Evolutionary conservation across 2,113 vertebrate species (phyloP), one percentile per base, ranked within the genome.

Genomic region (Hydropotes inermis): DNA sequence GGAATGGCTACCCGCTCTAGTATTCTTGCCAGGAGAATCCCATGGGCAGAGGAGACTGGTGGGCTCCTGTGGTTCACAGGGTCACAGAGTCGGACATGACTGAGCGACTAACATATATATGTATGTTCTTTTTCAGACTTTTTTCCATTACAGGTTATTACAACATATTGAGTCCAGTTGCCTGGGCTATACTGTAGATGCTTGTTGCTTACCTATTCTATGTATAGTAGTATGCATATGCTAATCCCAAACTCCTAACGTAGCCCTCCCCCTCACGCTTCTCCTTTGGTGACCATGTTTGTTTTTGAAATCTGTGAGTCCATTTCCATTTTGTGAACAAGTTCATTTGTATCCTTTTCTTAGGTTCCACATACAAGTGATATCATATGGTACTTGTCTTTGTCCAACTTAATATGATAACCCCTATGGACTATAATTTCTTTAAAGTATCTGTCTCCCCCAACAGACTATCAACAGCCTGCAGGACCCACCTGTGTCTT

Each of bases 91-190:
- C 5, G 0, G 67, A 70, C n/a, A 39, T 70, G 67, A 39, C n/a
- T 70, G n/a, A 70, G 67, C 0, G 2, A 39, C n/a, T 3, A 39
- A 12, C 0, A 10, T 43, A 76, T 43, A 27, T 43, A 27, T 14
- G 12, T 43, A 43, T 7, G 70, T 54, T 1, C 50, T 82, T 54
- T 82, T 14, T 54, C 33, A n/a, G 50, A 54, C 33, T 36, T 50
- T 13, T 82, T 54, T 54, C 30, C 79, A n/a, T 82, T 52, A n/a
- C 30, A n/a, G 17, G 17, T n/a, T 36, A 54, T 82, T 82, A 23
- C 19, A 23, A n/a, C 47, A n/a, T 82, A 81, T 7, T 82, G 47
- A 14, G 6, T 8, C 14, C 12, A 54, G 30, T n/a, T 82, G 30
- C 50, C 50, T 82, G 17, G 21, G 50, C 17, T 36, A 1, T 15